Percentiles rank a stretch among this genome's conserved stretches.
Evolutionary conservation across 1,140 invertebrate species (phyloP).

Genomic region (Drosophila parabipectinata): DNA sequence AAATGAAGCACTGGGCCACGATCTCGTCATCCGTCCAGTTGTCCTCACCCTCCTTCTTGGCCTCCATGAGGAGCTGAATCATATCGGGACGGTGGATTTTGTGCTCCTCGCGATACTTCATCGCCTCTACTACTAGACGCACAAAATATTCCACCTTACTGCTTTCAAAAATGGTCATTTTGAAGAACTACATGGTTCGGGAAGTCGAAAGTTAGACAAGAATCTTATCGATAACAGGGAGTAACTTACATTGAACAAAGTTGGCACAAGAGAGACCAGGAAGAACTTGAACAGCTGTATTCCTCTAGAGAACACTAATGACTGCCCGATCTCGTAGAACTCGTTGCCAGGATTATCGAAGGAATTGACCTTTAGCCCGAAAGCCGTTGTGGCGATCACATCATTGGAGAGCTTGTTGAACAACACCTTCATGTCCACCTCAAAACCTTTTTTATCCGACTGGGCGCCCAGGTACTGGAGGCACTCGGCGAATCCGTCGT

Average conservation of each 20-base stretch:
- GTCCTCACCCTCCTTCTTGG: conserved; percentile 65
- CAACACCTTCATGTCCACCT: conserved; percentile 84
- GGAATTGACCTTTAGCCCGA: conserved; percentile 85
- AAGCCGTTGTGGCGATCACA: conserved; percentile 85
- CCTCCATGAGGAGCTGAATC: conserved; percentile 84
- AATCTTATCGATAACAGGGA: background rate
- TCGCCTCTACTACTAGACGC: conserved; percentile 74
- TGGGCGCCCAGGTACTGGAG: conserved; percentile 34
- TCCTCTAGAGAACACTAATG: conserved; percentile 74
- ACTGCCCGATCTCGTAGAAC: conserved; percentile 84
- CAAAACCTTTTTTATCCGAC: conserved; percentile 37
- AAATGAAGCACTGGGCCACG: conserved; percentile 84
- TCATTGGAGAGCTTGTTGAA: conserved; percentile 84
- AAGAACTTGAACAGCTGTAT: conserved; percentile 62
- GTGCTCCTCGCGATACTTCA: conserved; percentile 78
- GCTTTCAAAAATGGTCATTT: conserved; percentile 50
- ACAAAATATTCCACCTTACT: conserved; percentile 61
- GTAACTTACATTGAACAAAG: conserved; percentile 45
- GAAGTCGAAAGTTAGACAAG: too few species aligned
- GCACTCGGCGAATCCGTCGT: conserved; percentile 63
- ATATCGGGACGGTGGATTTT: conserved; percentile 83
- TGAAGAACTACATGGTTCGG: conserved; percentile 33
- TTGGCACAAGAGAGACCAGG: conserved; percentile 29
- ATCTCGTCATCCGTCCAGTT: conserved; percentile 85
- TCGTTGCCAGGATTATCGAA: conserved; percentile 84